Base-by-base conservation (phyloP, 2,888 invertebrate genomes). In the Therioaphis trifolii region DNA sequence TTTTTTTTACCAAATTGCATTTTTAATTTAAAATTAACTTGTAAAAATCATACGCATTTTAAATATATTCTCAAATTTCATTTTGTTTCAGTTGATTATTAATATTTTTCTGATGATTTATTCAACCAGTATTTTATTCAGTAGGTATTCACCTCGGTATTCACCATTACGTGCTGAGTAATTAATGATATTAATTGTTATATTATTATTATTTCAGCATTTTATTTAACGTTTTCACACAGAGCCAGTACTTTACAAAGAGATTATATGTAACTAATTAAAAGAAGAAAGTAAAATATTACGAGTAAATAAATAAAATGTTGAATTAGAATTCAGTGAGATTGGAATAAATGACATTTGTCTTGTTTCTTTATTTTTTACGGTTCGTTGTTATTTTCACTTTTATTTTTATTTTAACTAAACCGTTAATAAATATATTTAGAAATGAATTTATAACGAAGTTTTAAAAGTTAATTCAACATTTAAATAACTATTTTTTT, bases 361-460 rank as follows among this genome's bases (percentile, higher is more conserved):
- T 68, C 35, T 55, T 40, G 15, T 78, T 40, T 5, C 4, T n/a
- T 35, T 68, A 29, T 66, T 55, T 78, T 55, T 21, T 69, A 69
- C 27, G 68, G 66, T 78, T 52, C 52, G 52, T 68, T 68, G 24
- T n/a, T 24, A 24, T 68, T 78, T 78, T 78, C 68, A 68, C 77
- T 35, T 77, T 35, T 74, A 14, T 49, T 63, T 76, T n/a, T 0
- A 21, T 52, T 68, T 78, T 52, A 18, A 52, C 29, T n/a, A 15
- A 27, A 15, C 15, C 14, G 7, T 24, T 27, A n/a, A 58, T 55
- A 7, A 55, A n/a, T 21, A 4, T 55, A 55, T 3, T 24, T 58
- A 2, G 12, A 9, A 58, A 7, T 24, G 24, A 24, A 24, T 58
- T 11, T 12, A 55, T n/a, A 35, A 35, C 35, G 35, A 7, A 5